phyloP scores from a whole-genome alignment of 2,797 vertebrate species.

The Tragopan temminckii region DNA sequence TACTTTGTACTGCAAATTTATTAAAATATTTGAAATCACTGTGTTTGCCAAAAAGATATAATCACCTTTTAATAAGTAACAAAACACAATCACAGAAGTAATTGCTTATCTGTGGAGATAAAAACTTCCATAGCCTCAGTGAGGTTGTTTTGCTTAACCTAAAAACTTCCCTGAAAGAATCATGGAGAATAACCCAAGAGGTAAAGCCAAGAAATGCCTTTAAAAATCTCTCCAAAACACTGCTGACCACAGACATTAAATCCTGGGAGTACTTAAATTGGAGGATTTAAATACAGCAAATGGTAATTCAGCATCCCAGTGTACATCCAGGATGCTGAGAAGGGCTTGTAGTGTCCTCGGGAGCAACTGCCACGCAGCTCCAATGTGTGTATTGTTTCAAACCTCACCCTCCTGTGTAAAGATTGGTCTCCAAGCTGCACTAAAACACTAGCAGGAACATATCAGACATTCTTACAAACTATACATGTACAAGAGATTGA shows the following conservation, averaged over 20 bases:
- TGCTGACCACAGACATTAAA: not conserved
- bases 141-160: not conserved
- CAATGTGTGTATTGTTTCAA: not conserved
- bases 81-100: not conserved
- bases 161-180: not conserved
- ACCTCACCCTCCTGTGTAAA: not conserved
- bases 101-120: not conserved
- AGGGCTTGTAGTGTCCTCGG: not conserved
- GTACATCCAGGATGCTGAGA: not conserved
- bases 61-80: not conserved
- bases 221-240: not conserved
- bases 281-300: not conserved
- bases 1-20: not conserved
- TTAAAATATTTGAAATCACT: not conserved
- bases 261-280: not conserved
- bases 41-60: not conserved
- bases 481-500: not conserved
- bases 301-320: not conserved
- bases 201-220: not conserved
- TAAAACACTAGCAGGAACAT: not conserved
- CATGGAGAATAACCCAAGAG: rapidly evolving
- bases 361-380: not conserved
- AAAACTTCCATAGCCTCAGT: not conserved
- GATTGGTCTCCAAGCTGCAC: not conserved
- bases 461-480: constrained; percentile 1